Conservation (phyloP, 2,888 invertebrate genomes). For the Xanthia togata region DNA sequence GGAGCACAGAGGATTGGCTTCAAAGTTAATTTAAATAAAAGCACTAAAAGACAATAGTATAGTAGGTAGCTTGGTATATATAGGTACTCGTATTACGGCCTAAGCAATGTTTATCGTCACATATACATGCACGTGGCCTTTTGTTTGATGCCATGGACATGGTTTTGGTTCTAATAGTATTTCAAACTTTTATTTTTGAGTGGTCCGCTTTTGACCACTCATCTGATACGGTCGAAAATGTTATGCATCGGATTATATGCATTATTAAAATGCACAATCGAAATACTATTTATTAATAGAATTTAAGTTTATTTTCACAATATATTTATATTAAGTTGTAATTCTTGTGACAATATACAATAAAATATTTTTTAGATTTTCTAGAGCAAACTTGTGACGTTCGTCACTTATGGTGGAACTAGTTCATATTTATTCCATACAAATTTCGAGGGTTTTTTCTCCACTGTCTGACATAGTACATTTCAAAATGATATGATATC, state of each 20-base stretch:
- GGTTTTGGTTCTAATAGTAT: background rate
- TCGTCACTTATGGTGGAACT: too few species aligned
- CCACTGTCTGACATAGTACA: too few species aligned
- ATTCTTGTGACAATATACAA: too few species aligned
- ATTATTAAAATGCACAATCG: too few species aligned
- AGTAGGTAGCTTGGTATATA: slow-evolving; percentile 18
- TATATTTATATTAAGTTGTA: too few species aligned
- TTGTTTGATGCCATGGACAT: background rate
- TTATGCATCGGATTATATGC: background rate
- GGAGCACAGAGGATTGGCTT: slow-evolving; percentile 70
- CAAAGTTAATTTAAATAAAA: slow-evolving; percentile 74
- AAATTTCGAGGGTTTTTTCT: too few species aligned
- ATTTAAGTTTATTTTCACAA: too few species aligned
- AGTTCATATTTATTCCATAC: too few species aligned
- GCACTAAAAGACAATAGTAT: slow-evolving; percentile 66
- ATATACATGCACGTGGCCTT: background rate
- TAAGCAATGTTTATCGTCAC: slow-evolving; percentile 55
- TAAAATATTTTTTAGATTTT: too few species aligned
- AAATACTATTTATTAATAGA: too few species aligned
- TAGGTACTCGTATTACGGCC: slow-evolving; percentile 53
- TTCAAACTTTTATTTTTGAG: background rate
- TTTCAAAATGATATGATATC: too few species aligned
- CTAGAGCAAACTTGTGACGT: too few species aligned
- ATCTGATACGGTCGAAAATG: background rate
- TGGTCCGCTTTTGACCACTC: background rate